These are phyloP conservation scores for Pangasianodon gigas DNA, from an alignment of 2,113 vertebrate genomes.

Conservation along the genomic window DNA sequence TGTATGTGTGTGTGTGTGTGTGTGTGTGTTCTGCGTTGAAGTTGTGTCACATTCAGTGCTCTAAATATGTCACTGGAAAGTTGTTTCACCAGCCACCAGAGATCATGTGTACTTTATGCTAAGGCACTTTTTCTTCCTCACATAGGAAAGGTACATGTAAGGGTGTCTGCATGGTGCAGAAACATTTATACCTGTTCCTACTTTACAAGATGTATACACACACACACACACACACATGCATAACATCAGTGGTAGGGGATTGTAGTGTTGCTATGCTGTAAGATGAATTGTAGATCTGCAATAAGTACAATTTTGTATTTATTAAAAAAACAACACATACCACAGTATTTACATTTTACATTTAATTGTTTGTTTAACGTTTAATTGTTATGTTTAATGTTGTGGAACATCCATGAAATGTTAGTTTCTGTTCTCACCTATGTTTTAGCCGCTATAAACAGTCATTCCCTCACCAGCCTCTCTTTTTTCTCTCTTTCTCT, in stretches of 20 bases:
- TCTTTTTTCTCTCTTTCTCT: neutral
- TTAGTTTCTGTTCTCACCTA: neutral
- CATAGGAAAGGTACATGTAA: neutral
- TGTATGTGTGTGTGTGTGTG: neutral
- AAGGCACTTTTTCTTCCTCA: neutral
- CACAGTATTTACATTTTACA: neutral
- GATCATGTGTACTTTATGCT: neutral
- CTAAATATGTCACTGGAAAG: constrained; percentile 20
- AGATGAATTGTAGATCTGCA: neutral
- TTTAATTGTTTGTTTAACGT: too few species aligned
- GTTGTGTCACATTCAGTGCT: neutral
- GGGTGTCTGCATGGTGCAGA: neutral
- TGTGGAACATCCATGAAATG: neutral
- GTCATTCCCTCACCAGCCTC: neutral
- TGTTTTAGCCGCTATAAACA: neutral
- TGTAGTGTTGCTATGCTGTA: neutral
- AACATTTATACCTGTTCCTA: neutral
- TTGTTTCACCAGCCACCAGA: neutral
- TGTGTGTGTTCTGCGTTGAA: neutral
- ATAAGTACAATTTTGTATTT: neutral
- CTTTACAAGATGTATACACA: neutral
- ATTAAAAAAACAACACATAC: neutral
- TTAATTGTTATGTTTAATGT: neutral
- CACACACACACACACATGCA: neutral
- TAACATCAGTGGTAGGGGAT: neutral